A percentile compares a stretch with the other conserved stretches of the same genome.
Conservation (phyloP, 2,888 invertebrate species). For the Punctoribates punctum region DNA sequence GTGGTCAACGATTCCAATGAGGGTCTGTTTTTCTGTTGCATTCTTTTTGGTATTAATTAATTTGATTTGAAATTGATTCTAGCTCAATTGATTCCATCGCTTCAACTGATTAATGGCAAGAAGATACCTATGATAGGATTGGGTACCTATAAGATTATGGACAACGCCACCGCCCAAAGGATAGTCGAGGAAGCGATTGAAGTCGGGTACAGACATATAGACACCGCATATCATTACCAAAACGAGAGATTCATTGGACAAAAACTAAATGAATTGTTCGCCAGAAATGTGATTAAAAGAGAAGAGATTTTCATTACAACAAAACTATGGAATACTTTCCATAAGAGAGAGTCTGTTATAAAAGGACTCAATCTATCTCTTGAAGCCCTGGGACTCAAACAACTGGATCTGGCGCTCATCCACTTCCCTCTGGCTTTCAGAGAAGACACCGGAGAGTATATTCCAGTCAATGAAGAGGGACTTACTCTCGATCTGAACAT, state of each 20-base stretch:
- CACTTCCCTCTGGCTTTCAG: conserved; percentile 37
- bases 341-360: neutral
- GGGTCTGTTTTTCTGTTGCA: neutral
- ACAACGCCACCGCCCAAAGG: neutral
- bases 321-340: conserved; percentile 37
- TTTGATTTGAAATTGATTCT: neutral
- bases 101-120: conserved; percentile 16
- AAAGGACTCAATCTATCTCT: neutral
- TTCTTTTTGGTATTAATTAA: neutral
- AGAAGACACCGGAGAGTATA: conserved; percentile 14
- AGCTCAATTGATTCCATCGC: neutral
- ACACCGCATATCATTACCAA: conserved; percentile 39
- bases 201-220: conserved; percentile 37
- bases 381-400: neutral
- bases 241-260: conserved; percentile 36
- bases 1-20: too few species aligned
- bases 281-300: conserved; percentile 5
- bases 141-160: neutral
- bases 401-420: conserved; percentile 29
- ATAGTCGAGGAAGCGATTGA: conserved; percentile 26
- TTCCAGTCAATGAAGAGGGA: neutral
- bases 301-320: conserved; percentile 39
- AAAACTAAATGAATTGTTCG: conserved; percentile 7
- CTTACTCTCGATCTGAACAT: neutral
- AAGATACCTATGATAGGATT: conserved; percentile 29